Base-by-base conservation (phyloP, 1,140 invertebrate species). In the Hormaphis cornu region DNA sequence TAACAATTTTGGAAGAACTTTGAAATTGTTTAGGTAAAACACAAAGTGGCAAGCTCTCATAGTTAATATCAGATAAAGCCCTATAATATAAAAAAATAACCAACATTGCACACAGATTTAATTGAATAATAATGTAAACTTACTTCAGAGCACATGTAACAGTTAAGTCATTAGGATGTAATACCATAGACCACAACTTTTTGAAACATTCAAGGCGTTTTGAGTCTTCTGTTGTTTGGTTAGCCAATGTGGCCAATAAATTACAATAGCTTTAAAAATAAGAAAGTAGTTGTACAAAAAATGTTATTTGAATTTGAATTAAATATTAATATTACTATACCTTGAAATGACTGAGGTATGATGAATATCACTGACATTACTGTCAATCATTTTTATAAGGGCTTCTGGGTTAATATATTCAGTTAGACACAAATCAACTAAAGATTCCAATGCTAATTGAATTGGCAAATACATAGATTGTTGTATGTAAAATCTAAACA, bases 1-100 rank as follows among this genome's bases (percentile, higher is more conserved):
- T 66, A 6, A 50, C 28, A 50, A 66, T 10, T 20, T 33, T 48
- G 7, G 24, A 16, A 48, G 35, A 20, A 24, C 28, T 48, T 30
- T 50, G 61, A 33, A 50, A 66, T 66, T n/a, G 18, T 48, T 66
- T 16, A 18, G 61, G 61, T 66, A 66, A 50, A 50, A 66, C 28
- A 22, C n/a, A 6, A 0, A 66, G 26, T 35, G 61, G 28, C 44
- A 66, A 50, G 7, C 1, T 22, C 35, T 66, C 61, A 16, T 50
- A 22, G 26, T 48, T 20, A 16, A 35, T 35, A 14, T 24, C 16
- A 3, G 26, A 66, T 22, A 66, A 66, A 20, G 61, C 22, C 18
- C 61, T 66, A 66, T 35, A 50, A 35, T 10, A 48, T 50, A 50
- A n/a, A 24, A 66, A 48, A 30, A 24, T 18, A 37, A 3, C 9